Conservation (phyloP, 30 jellyfish, hydroid and myxozoan genomes). For the Morbakka virulenta region DNA sequence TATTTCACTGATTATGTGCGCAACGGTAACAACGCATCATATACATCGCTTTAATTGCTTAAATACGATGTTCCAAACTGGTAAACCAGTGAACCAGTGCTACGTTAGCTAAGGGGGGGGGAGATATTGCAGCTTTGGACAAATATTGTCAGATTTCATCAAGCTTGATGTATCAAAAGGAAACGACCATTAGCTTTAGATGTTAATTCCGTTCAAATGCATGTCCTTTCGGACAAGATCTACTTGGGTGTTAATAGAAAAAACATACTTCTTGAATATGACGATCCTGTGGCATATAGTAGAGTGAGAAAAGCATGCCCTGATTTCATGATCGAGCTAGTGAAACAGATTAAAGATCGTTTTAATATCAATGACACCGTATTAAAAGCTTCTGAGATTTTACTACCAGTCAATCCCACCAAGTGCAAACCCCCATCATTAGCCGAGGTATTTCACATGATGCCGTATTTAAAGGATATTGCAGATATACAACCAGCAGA, state of each 20-base stretch:
- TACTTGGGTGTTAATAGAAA: background rate
- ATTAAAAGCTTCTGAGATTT: background rate
- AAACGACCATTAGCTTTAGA: background rate
- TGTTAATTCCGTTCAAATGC: background rate
- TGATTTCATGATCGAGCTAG: slow-evolving; percentile 10
- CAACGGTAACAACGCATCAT: slow-evolving; percentile 39
- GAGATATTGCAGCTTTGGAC: background rate
- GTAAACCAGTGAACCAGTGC: background rate
- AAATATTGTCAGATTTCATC: background rate
- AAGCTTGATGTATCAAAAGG: background rate
- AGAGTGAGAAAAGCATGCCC: slow-evolving; percentile 9
- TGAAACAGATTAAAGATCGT: background rate
- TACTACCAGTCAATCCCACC: slow-evolving; percentile 8
- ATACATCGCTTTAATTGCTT: slow-evolving; percentile 1
- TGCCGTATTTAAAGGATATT: background rate
- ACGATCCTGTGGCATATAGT: background rate
- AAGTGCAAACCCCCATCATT: slow-evolving; percentile 12
- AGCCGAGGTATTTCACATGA: background rate
- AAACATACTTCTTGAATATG: background rate
- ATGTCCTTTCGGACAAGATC: background rate
- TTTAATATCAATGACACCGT: background rate
- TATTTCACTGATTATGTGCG: slow-evolving; percentile 9
- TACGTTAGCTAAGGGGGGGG: background rate
- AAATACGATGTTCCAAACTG: background rate
- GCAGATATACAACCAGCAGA: background rate